phyloP scores from a whole-genome alignment of 2,888 invertebrate genomes.

The Cryptus armator region DNA sequence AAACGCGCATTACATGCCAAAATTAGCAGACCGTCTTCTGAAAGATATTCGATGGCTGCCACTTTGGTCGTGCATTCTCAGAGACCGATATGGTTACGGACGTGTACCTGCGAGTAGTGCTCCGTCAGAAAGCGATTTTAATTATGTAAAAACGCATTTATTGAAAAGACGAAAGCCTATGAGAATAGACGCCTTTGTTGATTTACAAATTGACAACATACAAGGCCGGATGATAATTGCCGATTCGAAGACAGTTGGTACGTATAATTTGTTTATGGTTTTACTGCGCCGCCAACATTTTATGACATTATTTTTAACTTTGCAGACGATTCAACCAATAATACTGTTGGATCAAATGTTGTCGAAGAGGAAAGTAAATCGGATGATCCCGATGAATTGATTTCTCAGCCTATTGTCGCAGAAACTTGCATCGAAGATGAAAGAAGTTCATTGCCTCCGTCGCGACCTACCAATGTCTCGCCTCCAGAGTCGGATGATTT shows the following conservation, averaged over 20 bases:
- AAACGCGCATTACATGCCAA: conserved; percentile 21
- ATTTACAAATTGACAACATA: conserved; percentile 3
- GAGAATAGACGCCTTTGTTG: conserved; percentile 12
- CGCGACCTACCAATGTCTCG: neutral
- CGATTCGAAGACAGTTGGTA: conserved; percentile 5
- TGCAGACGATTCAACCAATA: neutral
- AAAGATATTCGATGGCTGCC: conserved; percentile 24
- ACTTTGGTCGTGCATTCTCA: conserved; percentile 31
- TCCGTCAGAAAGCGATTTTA: conserved; percentile 22
- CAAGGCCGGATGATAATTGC: conserved; percentile 9
- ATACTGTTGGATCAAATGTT: neutral
- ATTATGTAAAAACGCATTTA: conserved; percentile 24
- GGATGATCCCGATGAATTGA: too few relatives aligned
- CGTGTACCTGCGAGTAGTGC: conserved; percentile 12
- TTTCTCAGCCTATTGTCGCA: too few relatives aligned
- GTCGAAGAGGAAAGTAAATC: neutral
- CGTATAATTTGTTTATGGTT: neutral
- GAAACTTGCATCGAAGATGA: too few relatives aligned
- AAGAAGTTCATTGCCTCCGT: too few relatives aligned
- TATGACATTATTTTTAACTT: conserved; percentile 9
- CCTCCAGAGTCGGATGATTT: neutral
- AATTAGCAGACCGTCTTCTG: conserved; percentile 1
- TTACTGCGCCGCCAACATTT: too few relatives aligned
- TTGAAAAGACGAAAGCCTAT: neutral
- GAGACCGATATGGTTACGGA: conserved; percentile 31